Evolutionary conservation across 2,113 vertebrate genomes (phyloP).

Genomic region (Sphyrna mokarran): DNA sequence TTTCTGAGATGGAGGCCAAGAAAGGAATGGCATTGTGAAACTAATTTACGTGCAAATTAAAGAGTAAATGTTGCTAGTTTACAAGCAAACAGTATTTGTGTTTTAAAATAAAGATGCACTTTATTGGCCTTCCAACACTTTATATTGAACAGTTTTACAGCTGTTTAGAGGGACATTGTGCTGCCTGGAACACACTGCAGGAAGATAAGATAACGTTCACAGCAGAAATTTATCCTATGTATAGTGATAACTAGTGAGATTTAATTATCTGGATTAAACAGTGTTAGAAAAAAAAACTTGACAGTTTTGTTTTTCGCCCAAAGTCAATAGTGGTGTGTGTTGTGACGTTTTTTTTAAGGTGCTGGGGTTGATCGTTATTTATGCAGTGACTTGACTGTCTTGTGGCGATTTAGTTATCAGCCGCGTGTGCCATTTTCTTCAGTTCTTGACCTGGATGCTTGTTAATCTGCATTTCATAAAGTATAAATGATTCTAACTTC

Average conservation of each 20-base stretch:
- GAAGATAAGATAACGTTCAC: not conserved
- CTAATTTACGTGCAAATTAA: not conserved
- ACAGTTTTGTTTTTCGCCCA: not conserved
- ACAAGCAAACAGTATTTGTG: not conserved
- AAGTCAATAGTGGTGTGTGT: not conserved
- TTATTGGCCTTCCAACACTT: not conserved
- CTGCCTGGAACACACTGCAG: not conserved
- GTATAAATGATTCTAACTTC: not conserved
- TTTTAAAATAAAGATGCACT: conserved; percentile 11
- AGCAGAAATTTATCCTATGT: not conserved
- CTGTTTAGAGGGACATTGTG: not conserved
- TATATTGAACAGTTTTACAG: not conserved
- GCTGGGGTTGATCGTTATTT: not conserved
- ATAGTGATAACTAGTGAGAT: not conserved
- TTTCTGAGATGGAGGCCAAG: not conserved
- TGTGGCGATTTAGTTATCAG: not conserved
- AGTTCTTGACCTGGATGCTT: not conserved
- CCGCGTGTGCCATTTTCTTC: not conserved
- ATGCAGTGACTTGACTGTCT: not conserved
- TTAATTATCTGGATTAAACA: not conserved
- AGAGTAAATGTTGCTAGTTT: not conserved
- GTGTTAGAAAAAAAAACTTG: not conserved
- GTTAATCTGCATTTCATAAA: not conserved
- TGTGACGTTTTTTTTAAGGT: not conserved
- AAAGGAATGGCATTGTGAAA: not conserved